Base-by-base conservation (phyloP, 1,140 invertebrate species). In the Brachionus asplanchnoidis region DNA sequence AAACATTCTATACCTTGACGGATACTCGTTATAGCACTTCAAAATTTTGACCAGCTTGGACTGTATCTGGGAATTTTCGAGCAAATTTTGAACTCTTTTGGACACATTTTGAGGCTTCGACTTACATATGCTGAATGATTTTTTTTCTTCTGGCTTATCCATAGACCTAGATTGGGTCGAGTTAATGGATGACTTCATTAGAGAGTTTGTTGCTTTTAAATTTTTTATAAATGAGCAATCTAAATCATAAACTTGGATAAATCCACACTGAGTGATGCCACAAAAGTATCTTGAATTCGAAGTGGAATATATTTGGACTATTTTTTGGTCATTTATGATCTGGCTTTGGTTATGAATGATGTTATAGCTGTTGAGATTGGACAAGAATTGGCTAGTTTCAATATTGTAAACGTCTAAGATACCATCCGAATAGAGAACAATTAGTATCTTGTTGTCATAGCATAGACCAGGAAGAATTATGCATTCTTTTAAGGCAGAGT, bases 21-120 rank as follows among this genome's bases (percentile, higher is more conserved):
- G 94, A 89, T 94, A 95, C 89, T 94, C 93, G 66, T 93, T 93
- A 89, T 93, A 95, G 86, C 94, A 93, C 88, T 92, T 93, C 44
- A 96, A 88, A 86, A 96, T 95, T 11, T 86, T 85, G 11, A 85
- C 80, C n/a, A 90, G 85, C 78, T 87, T 88, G 36, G 36, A 60
- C n/a, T 82, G 53, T 12, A 82, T 68, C 28, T 82, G 79, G 1
- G 53, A 60, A 68, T 82, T 82, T 20, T 82, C 65, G 0, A 82
- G 12, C 40, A 82, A 60, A 68, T 68, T 82, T 66, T 82, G 79
- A 65, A 23, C 60, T 65, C 79, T 11, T 46, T 82, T 82, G n/a
- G 79, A 28, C 8, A 82, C 26, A 82, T 65, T 60, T 23, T 68
- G 79, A 26, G 7, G 23, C 17, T 65, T 82, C 65, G 79, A n/a